Evolutionary conservation across 2,888 invertebrate species (phyloP), one percentile per base, ranked within the genome.

Genomic region (Acronicta leporina): DNA sequence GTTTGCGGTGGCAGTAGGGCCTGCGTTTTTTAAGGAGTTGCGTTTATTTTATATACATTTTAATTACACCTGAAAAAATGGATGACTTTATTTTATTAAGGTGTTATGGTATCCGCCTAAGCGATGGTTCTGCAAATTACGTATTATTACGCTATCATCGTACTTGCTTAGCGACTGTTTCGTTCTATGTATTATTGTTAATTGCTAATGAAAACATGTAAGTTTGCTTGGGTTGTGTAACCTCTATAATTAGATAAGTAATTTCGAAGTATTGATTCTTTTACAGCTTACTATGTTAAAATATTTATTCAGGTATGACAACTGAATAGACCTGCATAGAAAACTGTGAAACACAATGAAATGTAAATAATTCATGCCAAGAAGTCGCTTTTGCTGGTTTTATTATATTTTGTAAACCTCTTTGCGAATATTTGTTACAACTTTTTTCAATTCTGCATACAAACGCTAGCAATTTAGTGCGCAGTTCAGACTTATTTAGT

Each of bases 131-230:
- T 6, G 0, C 38, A 33, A n/a, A 33, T 41, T 25, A 41, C 38
- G 13, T 4, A 9, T 27, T 41, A 33, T 25, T 25, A 49, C 38
- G 13, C 30, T 33, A 15, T 9, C 20, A n/a, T 50, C 13, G 41
- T 27, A 11, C 33, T 45, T 57, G 46, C 66, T 41, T 40, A 49
- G 72, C 72, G 72, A 66, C 3, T 40, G 45, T 25, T 38, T 25
- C 38, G 1, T 13, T 35, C 5, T 42, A 13, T 4, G 30, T 33
- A 33, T 33, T 33, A 33, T 33, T 10, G 30, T 33, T 33, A 33
- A 33, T 33, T 33, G 1, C 9, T 33, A 33, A 10, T 33, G 10
- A 33, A 4, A 33, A 33, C 4, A 33, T 33, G 10, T 33, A 11
- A 33, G 11, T 11, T 33, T 33, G 33, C 33, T 33, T 33, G 33